A percentile compares a stretch with the other conserved stretches of the same genome.
These are phyloP conservation scores for Naja naja DNA, from an alignment of 2,113 vertebrate species.

Conservation along the genomic window DNA sequence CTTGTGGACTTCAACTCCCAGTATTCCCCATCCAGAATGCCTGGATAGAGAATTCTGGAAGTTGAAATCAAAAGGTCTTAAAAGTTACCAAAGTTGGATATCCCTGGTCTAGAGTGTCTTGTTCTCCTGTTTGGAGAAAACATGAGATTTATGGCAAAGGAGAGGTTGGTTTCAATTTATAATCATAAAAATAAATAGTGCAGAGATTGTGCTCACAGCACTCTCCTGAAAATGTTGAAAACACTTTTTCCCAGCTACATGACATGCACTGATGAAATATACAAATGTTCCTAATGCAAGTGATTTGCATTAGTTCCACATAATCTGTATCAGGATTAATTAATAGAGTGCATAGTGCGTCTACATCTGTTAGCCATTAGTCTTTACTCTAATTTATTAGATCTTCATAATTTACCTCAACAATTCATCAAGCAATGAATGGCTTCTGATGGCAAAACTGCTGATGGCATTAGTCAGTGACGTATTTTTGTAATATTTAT, in stretches of 20 bases:
- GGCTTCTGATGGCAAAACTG: slow-evolving; percentile 26
- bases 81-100: not conserved
- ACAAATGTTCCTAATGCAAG: slow-evolving; percentile 50
- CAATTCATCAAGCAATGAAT: slow-evolving; percentile 34
- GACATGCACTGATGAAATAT: slow-evolving; percentile 38
- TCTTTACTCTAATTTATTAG: slow-evolving; percentile 52
- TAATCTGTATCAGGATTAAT: slow-evolving; percentile 56
- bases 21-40: not conserved
- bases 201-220: not conserved
- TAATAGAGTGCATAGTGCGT: slow-evolving; percentile 51
- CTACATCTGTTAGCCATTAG: slow-evolving; percentile 59
- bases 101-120: not conserved
- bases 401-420: slow-evolving; percentile 61
- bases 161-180: not conserved
- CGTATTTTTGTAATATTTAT: not conserved
- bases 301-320: slow-evolving; percentile 56
- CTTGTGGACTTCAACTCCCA: not conserved
- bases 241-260: slow-evolving; percentile 22
- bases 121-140: slow-evolving; percentile 16
- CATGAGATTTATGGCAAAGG: slow-evolving; percentile 29
- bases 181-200: slow-evolving; percentile 23
- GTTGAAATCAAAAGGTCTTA: not conserved
- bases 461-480: slow-evolving; percentile 16
- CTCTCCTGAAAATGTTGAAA: not conserved
- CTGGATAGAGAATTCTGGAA: not conserved